Conservation (phyloP, 1,140 invertebrate species). For the Andrena cerasifolii region DNA sequence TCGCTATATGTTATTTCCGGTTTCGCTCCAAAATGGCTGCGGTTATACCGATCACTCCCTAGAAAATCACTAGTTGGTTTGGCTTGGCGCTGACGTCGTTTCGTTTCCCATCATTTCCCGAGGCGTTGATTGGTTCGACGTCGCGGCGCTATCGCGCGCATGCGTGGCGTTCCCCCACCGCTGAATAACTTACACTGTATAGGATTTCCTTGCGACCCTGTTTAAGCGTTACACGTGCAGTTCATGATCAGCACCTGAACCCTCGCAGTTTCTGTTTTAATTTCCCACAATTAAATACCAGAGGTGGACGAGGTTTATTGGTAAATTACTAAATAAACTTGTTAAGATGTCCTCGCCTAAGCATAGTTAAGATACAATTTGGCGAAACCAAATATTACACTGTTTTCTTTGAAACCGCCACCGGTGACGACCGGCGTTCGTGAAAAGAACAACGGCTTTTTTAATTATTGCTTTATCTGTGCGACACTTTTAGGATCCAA, state of each 20-base stretch:
- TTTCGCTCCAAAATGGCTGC: too few species aligned
- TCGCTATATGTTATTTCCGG: too few species aligned
- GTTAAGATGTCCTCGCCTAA: background rate
- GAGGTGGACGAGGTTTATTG: background rate
- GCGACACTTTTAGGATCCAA: constrained; percentile 22
- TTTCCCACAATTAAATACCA: background rate
- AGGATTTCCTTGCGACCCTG: too few species aligned
- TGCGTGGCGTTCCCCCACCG: too few species aligned
- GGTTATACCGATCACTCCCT: too few species aligned
- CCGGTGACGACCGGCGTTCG: constrained; percentile 9
- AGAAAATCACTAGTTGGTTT: too few species aligned
- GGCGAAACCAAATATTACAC: background rate
- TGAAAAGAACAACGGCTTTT: background rate
- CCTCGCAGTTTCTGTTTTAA: background rate
- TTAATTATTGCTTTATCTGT: background rate
- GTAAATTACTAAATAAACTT: background rate
- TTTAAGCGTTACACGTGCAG: background rate
- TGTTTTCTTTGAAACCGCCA: background rate
- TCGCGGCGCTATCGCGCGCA: too few species aligned
- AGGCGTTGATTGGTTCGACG: too few species aligned
- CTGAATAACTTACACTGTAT: too few species aligned
- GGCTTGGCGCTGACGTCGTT: too few species aligned
- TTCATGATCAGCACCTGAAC: background rate
- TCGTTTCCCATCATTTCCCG: too few species aligned
- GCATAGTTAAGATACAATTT: background rate